phyloP scores from a whole-genome alignment of 2,113 vertebrate genomes.

The Leptosomus discolor region DNA sequence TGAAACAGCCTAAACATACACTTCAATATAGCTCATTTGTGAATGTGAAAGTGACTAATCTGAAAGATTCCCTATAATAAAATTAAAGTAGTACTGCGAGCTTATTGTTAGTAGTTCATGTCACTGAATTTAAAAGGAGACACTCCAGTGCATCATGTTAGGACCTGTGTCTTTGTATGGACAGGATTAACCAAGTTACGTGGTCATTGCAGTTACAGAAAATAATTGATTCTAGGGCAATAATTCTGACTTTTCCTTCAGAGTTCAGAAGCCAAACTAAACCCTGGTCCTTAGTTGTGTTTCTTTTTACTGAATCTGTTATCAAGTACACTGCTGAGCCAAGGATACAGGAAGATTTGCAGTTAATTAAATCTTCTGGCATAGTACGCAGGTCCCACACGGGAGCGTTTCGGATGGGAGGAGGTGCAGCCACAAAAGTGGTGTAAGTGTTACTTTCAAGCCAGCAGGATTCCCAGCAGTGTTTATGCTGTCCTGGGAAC shows the following conservation, averaged over 20 bases:
- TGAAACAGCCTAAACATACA: not conserved
- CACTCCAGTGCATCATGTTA: not conserved
- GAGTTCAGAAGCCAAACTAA: not conserved
- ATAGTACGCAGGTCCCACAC: not conserved
- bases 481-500: not conserved
- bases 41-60: not conserved
- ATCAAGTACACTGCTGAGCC: not conserved
- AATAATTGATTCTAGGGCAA: not conserved
- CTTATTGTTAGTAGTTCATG: not conserved
- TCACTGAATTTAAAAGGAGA: not conserved
- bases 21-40: not conserved
- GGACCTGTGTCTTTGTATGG: not conserved
- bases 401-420: not conserved
- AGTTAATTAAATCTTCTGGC: slow-evolving; percentile 16
- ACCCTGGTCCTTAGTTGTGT: not conserved
- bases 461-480: not conserved
- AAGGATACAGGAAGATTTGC: not conserved
- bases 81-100: not conserved
- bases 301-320: not conserved
- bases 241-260: not conserved
- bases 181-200: not conserved
- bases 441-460: not conserved
- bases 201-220: not conserved
- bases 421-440: not conserved
- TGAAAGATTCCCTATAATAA: not conserved